These are phyloP conservation scores for Calcarius lapponicus DNA, from an alignment of 2,797 vertebrate genomes.

Conservation along the genomic window DNA sequence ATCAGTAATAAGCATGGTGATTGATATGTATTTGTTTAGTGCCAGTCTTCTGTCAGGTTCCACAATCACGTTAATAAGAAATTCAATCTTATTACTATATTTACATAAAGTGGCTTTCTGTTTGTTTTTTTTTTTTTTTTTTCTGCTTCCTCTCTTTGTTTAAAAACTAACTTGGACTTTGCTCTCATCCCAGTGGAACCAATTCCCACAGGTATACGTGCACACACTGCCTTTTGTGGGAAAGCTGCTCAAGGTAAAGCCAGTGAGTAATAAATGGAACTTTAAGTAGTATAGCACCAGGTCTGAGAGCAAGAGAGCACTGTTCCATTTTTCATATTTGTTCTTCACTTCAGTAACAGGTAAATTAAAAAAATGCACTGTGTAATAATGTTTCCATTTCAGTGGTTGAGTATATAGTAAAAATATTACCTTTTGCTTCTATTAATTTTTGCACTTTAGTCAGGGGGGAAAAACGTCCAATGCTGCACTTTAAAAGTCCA, in stretches of 20 bases:
- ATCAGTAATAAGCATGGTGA: background rate
- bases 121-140: background rate
- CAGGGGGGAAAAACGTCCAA: too few species aligned
- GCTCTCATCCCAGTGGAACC: background rate
- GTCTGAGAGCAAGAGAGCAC: background rate
- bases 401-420: background rate
- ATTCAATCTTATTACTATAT: background rate
- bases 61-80: background rate
- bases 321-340: background rate
- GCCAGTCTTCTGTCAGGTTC: background rate
- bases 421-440: background rate
- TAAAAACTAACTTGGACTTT: background rate
- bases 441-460: background rate
- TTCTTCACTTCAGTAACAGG: background rate
- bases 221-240: background rate
- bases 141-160: background rate
- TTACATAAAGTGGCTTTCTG: fast-evolving
- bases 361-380: background rate
- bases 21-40: background rate
- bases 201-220: background rate
- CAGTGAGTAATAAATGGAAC: background rate
- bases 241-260: background rate
- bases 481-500: background rate
- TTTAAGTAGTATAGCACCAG: background rate
- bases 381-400: background rate